These are phyloP conservation scores for Cistogaster globosa DNA, from an alignment of 2,888 invertebrate species.

Conservation along the genomic window DNA sequence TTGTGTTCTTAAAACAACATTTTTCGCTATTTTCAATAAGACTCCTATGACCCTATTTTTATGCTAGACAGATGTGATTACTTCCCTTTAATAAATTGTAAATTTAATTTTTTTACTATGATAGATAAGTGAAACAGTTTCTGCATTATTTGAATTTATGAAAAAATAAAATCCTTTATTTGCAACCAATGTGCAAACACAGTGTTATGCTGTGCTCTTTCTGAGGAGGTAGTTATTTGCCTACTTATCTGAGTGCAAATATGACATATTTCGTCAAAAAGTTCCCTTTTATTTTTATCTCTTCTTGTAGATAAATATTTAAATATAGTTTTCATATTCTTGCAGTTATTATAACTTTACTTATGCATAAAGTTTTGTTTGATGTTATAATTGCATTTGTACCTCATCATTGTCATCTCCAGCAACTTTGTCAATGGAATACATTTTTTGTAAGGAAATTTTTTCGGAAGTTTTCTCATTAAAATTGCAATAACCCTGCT, in stretches of 20 bases:
- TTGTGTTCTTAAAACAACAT: too few species aligned
- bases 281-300: background rate
- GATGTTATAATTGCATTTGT: slow-evolving; percentile 36
- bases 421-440: background rate
- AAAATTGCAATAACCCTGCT: slow-evolving; percentile 19
- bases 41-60: too few species aligned
- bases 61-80: too few species aligned
- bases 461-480: slow-evolving; percentile 25
- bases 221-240: too few species aligned
- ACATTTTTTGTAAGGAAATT: slow-evolving; percentile 29
- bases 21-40: too few species aligned
- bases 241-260: background rate
- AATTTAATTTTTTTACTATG: too few species aligned
- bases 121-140: too few species aligned
- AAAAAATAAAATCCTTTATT: too few species aligned
- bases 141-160: too few species aligned
- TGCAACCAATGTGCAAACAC: too few species aligned
- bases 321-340: slow-evolving; percentile 38
- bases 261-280: background rate
- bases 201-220: too few species aligned
- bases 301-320: slow-evolving; percentile 48
- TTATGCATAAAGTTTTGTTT: background rate
- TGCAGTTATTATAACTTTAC: slow-evolving; percentile 21
- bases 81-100: too few species aligned
- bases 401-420: slow-evolving; percentile 27